Percentiles rank a stretch among this genome's conserved stretches.
These are phyloP conservation scores for Papilio elwesi DNA, from an alignment of 2,888 invertebrate genomes.

Conservation along the genomic window DNA sequence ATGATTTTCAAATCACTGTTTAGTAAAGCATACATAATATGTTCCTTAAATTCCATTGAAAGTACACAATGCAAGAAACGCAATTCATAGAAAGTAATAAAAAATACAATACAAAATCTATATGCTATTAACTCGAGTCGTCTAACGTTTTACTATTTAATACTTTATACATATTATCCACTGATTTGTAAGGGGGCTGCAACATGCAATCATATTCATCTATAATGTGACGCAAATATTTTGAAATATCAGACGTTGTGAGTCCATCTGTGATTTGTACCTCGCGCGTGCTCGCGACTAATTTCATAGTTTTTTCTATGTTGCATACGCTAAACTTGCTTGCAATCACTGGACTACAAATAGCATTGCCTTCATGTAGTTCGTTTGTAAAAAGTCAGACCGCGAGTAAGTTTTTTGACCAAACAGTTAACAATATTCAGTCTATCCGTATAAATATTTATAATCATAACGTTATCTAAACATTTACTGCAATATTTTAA, in stretches of 20 bases:
- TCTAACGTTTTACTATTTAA: constrained; percentile 43
- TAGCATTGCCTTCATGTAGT: constrained; percentile 28
- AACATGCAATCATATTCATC: neutral
- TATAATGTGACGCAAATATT: neutral
- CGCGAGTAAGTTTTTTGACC: constrained; percentile 54
- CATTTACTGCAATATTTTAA: constrained; percentile 49
- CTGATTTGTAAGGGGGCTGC: constrained; percentile 17
- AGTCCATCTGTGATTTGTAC: neutral
- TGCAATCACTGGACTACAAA: neutral
- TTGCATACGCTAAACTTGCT: neutral
- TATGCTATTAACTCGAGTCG: constrained; percentile 31
- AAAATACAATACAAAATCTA: constrained; percentile 3
- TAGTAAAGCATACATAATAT: neutral
- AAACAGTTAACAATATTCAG: constrained; percentile 74
- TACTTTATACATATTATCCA: constrained; percentile 43
- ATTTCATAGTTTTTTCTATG: too few relatives aligned
- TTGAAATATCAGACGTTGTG: neutral
- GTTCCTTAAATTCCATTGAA: neutral
- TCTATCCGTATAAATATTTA: constrained; percentile 66
- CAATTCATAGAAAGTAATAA: neutral
- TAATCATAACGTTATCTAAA: constrained; percentile 37
- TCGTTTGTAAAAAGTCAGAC: constrained; percentile 47
- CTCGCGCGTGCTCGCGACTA: neutral
- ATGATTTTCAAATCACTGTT: neutral
- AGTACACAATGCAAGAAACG: neutral